These are phyloP conservation scores for Iphiclides podalirius DNA, from an alignment of 2,888 invertebrate species.

Conservation along the genomic window DNA sequence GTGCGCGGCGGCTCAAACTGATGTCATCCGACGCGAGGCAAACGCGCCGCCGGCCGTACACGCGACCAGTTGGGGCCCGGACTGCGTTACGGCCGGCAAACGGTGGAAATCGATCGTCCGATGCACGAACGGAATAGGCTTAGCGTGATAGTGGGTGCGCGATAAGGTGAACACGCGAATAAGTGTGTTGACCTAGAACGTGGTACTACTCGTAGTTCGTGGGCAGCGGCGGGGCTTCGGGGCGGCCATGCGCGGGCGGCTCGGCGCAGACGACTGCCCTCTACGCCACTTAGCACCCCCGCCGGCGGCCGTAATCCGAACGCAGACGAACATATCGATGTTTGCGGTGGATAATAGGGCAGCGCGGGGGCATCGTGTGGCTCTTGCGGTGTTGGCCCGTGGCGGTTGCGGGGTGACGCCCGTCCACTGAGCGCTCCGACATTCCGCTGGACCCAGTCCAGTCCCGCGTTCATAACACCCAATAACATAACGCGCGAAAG, in stretches of 20 bases:
- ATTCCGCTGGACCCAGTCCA: slow-evolving; percentile 68
- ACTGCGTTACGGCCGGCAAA: slow-evolving; percentile 47
- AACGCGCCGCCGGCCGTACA: slow-evolving; percentile 63
- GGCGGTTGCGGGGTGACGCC: slow-evolving; percentile 27
- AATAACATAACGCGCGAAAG: slow-evolving; percentile 5
- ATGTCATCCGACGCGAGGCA: slow-evolving; percentile 74
- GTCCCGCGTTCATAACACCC: slow-evolving; percentile 47
- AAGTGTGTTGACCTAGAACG: slow-evolving; percentile 72
- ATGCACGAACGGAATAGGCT: slow-evolving; percentile 70
- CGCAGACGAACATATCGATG: slow-evolving; percentile 68
- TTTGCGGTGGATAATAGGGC: slow-evolving; percentile 65
- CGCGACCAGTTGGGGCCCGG: slow-evolving; percentile 64
- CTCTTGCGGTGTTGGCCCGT: slow-evolving; percentile 38
- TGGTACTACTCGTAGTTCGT: no score
- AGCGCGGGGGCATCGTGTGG: slow-evolving; percentile 53
- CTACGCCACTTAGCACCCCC: slow-evolving; percentile 58
- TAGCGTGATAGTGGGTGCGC: slow-evolving; percentile 74
- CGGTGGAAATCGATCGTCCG: slow-evolving; percentile 64
- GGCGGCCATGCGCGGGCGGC: slow-evolving; percentile 69
- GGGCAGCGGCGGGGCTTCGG: slow-evolving; percentile 72
- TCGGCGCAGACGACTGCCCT: slow-evolving; percentile 69
- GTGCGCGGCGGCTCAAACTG: slow-evolving; percentile 75
- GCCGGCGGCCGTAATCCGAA: slow-evolving; percentile 67
- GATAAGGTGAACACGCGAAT: slow-evolving; percentile 76
- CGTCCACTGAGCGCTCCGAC: slow-evolving; percentile 46